Conservation (phyloP, 2,113 vertebrate species). For the Crotophaga sulcirostris region DNA sequence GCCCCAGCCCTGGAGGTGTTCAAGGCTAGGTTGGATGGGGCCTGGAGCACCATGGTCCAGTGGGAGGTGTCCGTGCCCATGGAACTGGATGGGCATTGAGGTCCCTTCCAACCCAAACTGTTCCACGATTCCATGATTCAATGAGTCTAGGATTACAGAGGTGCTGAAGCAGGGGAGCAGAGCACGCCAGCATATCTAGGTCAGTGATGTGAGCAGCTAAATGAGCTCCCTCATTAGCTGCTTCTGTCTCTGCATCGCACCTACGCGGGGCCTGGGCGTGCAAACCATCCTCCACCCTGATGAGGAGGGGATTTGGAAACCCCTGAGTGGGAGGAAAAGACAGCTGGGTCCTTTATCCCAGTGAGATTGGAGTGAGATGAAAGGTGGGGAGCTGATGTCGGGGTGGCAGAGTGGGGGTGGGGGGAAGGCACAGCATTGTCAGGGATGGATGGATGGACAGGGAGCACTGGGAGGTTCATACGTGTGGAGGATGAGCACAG, state of each 20-base stretch:
- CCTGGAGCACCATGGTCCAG: too few relatives aligned
- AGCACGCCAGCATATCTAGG: background rate
- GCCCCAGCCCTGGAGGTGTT: too few relatives aligned
- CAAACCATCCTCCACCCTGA: background rate
- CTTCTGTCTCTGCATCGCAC: background rate
- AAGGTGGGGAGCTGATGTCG: background rate
- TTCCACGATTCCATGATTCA: too few relatives aligned
- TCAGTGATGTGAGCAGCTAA: background rate
- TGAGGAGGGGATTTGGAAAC: background rate
- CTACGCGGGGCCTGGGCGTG: rapidly evolving
- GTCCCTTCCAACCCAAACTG: too few relatives aligned
- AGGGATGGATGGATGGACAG: background rate
- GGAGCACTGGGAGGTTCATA: rapidly evolving
- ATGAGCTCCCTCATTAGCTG: background rate
- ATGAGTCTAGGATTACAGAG: background rate
- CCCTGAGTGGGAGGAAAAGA: background rate
- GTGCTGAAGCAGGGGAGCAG: background rate
- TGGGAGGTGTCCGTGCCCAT: too few relatives aligned
- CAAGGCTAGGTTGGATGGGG: too few relatives aligned
- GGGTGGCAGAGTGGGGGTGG: background rate
- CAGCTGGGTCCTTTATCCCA: background rate
- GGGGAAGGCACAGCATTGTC: rapidly evolving
- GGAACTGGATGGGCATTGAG: too few relatives aligned
- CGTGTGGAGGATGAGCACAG: rapidly evolving
- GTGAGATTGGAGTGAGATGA: background rate